Evolutionary conservation across 2,113 vertebrate genomes (phyloP), one percentile per base, ranked within the genome.

Genomic region (Ptychochromis oligacanthus): DNA sequence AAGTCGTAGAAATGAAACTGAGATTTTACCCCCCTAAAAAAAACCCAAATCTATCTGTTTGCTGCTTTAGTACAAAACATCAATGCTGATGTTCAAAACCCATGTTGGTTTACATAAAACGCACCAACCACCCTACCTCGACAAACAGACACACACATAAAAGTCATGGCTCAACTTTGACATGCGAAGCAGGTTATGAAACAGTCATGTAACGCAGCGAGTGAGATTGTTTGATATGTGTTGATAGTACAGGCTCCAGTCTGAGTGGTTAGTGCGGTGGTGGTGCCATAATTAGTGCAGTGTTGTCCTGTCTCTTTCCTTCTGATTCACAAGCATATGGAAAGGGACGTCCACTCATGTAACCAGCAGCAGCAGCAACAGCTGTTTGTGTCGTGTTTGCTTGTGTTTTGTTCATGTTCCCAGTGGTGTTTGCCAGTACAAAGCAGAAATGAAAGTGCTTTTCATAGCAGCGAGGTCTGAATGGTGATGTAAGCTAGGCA

Each of bases 361-460:
- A 87, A 93, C 88, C 93, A 89, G 80, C 88, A 87, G 86, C 89
- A 70, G 88, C 91, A 89, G 43, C 40, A 70, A 52, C 90, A 89
- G 92, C 93, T 94, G 94, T 93, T 95, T 95, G 90, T 91, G 90
- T 93, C 91, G 84, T 82, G 85, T 91, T 91, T 87, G 92, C 92
- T 87, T 90, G 91, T 95, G 91, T 94, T 94, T 94, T 93, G 92
- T 94, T 93, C 92, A 55, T 82, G 89, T 91, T 92, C 93, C 93
- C 91, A 80, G 55, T 87, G 88, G 90, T 93, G 91, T 90, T 91
- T 84, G 89, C 82, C 91, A 79, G 91, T 91, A 94, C 91, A 94
- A 95, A 94, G 94, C 93, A 95, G 93, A 95, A 95, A 92, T 93
- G 93, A 95, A 95, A 95, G 92, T 55, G 81, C 92, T 91, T 94